phyloP scores from a whole-genome alignment of 2,888 invertebrate genomes.

The Scaptomyza caliginosa region DNA sequence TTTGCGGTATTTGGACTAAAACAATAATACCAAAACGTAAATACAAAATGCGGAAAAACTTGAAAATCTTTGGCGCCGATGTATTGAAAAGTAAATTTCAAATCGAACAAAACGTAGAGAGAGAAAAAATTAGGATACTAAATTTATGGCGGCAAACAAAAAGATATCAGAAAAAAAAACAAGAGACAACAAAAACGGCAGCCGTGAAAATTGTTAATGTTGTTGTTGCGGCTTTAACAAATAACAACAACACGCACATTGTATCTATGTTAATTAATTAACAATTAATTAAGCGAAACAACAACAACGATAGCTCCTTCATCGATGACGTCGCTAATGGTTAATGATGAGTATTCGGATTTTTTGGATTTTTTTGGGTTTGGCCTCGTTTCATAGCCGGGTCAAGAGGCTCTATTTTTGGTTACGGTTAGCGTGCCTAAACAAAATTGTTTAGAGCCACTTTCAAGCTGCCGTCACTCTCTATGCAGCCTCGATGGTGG shows the following conservation, averaged over 20 bases:
- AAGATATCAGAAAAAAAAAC: constrained; percentile 9
- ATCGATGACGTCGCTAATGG: constrained; percentile 77
- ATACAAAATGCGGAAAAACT: constrained; percentile 7
- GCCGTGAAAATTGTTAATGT: constrained; percentile 65
- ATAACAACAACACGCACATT: constrained; percentile 45
- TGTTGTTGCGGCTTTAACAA: constrained; percentile 8
- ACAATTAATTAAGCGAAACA: constrained; percentile 76
- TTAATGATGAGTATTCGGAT: constrained; percentile 71
- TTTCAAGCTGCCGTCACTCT: constrained; percentile 47
- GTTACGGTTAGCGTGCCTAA: constrained; percentile 66
- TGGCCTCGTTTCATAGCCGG: constrained; percentile 64
- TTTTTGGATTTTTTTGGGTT: constrained; percentile 49
- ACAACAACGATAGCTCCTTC: constrained; percentile 35
- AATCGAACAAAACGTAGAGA: constrained; percentile 58
- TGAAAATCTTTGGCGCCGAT: constrained; percentile 53
- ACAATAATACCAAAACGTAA: neutral
- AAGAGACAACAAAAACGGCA: constrained; percentile 42
- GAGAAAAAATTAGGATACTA: constrained; percentile 65
- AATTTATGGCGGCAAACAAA: constrained; percentile 47
- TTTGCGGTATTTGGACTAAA: constrained; percentile 27
- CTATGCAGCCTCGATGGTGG: constrained; percentile 11
- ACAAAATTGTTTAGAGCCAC: constrained; percentile 59
- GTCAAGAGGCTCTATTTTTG: neutral
- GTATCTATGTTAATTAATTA: constrained; percentile 78
- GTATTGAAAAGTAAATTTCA: constrained; percentile 38